phyloP scores from a whole-genome alignment of 2,113 vertebrate genomes.

The Paramisgurnus dabryanus region DNA sequence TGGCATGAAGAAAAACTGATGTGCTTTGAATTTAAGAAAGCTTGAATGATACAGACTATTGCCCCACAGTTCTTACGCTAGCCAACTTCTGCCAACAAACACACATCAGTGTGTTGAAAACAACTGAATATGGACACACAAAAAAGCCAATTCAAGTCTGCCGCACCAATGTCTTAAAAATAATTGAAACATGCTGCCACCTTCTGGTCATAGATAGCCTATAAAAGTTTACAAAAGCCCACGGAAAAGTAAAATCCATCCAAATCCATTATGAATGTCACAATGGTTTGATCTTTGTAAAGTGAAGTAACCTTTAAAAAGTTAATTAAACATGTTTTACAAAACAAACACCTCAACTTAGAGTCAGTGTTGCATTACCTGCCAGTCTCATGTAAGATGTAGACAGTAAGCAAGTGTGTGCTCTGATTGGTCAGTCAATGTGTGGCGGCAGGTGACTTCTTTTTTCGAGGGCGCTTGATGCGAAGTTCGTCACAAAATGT shows the following conservation, averaged over 20 bases:
- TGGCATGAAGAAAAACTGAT: conserved; percentile 81
- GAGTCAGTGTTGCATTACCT: conserved; percentile 40
- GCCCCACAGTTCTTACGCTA: conserved; percentile 67
- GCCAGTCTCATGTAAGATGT: background rate
- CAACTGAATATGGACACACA: no score
- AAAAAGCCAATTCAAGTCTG: no score
- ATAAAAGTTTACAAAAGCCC: background rate
- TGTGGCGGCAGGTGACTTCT: no score
- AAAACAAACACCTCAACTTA: background rate
- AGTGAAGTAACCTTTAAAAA: no score
- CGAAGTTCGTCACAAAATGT: no score
- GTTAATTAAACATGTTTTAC: no score
- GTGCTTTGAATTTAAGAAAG: conserved; percentile 58
- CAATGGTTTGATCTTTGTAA: background rate
- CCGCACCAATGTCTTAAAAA: background rate
- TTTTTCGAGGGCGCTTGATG: no score
- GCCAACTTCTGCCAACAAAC: conserved; percentile 70
- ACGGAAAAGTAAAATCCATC: background rate
- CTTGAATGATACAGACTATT: conserved; percentile 72
- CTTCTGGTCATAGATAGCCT: conserved; percentile 27
- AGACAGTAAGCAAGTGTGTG: conserved; percentile 6
- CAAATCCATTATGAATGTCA: background rate
- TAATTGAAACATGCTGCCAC: conserved; percentile 22
- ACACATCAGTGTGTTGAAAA: no score
- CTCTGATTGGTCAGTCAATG: conserved; percentile 22